phyloP scores from a whole-genome alignment of 2,113 vertebrate genomes.

The Ancistrus triradiatus region DNA sequence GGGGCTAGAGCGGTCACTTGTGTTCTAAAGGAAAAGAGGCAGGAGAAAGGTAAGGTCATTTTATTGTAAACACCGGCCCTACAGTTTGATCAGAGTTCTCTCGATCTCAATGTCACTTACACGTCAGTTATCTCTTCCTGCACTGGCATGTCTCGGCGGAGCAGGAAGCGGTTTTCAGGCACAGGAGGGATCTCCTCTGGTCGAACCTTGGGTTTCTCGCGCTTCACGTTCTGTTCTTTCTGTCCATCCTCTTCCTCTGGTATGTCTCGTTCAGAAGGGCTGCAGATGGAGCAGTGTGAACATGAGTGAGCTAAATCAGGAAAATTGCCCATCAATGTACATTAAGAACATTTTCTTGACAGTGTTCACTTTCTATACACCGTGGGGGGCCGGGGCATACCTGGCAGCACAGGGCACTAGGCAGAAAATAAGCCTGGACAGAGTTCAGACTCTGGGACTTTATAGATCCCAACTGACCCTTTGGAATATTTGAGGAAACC shows the following conservation, averaged over 20 bases:
- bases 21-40: slow-evolving; percentile 58
- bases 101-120: no score
- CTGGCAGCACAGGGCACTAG: no score
- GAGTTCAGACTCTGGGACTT: no score
- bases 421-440: no score
- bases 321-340: neutral
- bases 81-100: no score
- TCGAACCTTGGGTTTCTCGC: slow-evolving; percentile 90
- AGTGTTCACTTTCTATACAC: no score
- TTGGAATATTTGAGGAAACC: no score
- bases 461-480: no score
- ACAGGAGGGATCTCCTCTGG: slow-evolving; percentile 97
- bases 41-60: neutral
- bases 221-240: slow-evolving; percentile 71
- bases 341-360: no score
- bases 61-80: no score
- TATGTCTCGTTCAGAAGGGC: slow-evolving; percentile 68
- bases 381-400: no score
- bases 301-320: neutral
- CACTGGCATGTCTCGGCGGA: slow-evolving; percentile 81
- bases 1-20: slow-evolving; percentile 63
- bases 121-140: slow-evolving; percentile 72
- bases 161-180: slow-evolving; percentile 93
- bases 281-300: slow-evolving; percentile 42
- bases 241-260: slow-evolving; percentile 66